Evolutionary conservation across 2,113 vertebrate genomes (phyloP).

Genomic region (Sebastes fasciatus): DNA sequence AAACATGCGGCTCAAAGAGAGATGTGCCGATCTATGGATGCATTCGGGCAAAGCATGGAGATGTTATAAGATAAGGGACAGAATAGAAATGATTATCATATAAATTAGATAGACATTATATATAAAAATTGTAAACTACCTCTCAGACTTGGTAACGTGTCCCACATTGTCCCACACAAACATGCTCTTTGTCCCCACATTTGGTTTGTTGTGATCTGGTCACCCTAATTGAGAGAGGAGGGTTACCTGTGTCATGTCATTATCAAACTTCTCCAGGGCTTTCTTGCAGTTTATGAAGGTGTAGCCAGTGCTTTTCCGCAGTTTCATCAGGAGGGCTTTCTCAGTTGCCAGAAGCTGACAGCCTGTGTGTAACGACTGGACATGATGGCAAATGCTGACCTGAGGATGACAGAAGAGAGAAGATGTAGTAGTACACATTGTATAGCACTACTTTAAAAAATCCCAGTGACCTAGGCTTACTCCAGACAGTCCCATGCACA

Average conservation of each 20-base stretch:
- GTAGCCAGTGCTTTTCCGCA: constrained; percentile 90
- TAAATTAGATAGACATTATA: too few relatives aligned
- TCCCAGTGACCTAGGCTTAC: neutral
- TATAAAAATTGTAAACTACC: too few relatives aligned
- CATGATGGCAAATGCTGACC: constrained; percentile 59
- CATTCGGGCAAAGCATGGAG: too few relatives aligned
- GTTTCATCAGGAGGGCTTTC: constrained; percentile 88
- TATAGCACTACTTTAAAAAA: neutral
- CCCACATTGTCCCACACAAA: too few relatives aligned
- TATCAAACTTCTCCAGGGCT: constrained; percentile 88
- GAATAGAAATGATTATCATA: too few relatives aligned
- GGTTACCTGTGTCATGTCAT: constrained; percentile 86
- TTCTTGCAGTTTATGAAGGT: constrained; percentile 93
- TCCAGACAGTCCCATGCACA: neutral
- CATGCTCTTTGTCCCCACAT: too few relatives aligned
- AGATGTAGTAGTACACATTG: neutral
- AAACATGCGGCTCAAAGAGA: too few relatives aligned
- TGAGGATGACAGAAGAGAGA: constrained; percentile 23
- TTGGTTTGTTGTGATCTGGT: too few relatives aligned
- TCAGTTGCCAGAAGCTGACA: constrained; percentile 77
- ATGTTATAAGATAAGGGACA: too few relatives aligned
- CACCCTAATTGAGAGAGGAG: neutral
- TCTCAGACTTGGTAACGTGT: too few relatives aligned
- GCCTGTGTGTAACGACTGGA: constrained; percentile 70
- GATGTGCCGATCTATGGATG: too few relatives aligned